A percentile compares a stretch with the other conserved stretches of the same genome.
These are phyloP conservation scores for Lindbergichthys nudifrons DNA, from an alignment of 2,797 vertebrate genomes.

Conservation along the genomic window DNA sequence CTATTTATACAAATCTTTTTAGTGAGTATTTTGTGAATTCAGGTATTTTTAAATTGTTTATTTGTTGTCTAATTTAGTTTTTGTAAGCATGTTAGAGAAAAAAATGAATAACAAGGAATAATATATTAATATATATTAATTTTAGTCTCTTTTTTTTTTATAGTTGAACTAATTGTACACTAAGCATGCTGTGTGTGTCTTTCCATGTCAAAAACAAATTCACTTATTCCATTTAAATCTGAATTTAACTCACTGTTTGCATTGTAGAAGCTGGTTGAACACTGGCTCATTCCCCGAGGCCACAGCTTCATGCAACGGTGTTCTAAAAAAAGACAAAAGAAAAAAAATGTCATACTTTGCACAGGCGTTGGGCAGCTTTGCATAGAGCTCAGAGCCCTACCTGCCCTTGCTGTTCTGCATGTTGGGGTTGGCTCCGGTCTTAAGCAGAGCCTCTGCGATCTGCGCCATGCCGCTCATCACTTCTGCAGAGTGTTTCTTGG, in stretches of 20 bases:
- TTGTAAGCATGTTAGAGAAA: not conserved
- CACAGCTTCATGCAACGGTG: conserved; percentile 93
- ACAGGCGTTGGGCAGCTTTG: not conserved
- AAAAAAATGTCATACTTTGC: not conserved
- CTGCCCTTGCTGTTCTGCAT: conserved; percentile 97
- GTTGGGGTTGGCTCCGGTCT: conserved; percentile 95
- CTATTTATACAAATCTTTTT: no score
- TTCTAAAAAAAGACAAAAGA: conserved; percentile 80
- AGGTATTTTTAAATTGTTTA: not conserved
- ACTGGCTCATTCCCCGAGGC: conserved; percentile 93
- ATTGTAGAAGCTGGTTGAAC: conserved; percentile 95
- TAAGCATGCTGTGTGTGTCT: not conserved
- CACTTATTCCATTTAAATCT: conserved; percentile 1
- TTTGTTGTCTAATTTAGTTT: not conserved
- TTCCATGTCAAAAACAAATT: not conserved
- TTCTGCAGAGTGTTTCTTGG: conserved; percentile 90
- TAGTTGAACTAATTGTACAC: not conserved
- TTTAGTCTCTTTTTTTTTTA: not conserved
- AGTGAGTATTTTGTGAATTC: no score
- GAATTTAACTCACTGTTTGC: conserved; percentile 92
- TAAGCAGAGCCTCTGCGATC: conserved; percentile 93
- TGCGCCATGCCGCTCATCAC: conserved; percentile 93
- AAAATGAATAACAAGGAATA: not conserved
- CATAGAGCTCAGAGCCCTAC: conserved; percentile 66
- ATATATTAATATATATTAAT: not conserved